Evolutionary conservation across 2,113 vertebrate species (phyloP), one percentile per base, ranked within the genome.

Genomic region (Odontesthes bonariensis): DNA sequence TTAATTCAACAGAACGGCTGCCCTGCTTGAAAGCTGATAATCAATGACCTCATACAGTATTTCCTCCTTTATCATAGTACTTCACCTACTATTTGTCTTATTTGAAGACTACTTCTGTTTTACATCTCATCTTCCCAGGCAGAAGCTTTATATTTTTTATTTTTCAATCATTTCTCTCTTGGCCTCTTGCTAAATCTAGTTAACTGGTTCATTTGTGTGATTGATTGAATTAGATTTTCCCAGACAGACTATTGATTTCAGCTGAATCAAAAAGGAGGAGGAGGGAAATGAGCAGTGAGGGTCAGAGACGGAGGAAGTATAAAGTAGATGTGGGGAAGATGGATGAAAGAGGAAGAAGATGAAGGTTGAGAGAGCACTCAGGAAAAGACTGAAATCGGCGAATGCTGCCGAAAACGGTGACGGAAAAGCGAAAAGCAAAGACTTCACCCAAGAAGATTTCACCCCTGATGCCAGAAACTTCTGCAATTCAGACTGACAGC

Each of bases 381-480:
- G 54, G 20, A 23, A 35, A 23, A 58, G 11, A 32, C 33, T 69
- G 53, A 23, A 52, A 53, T n/a, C 40, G 20, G 8, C 17, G 19
- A 47, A 47, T 42, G 23, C 35, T 33, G 67, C 66, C 57, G 55
- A 46, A 69, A 63, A 73, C 23, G 5, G 27, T 44, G 62, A 73
- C 23, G 63, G 44, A 49, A 65, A 58, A 32, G 19, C 33, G 62
- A 53, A 55, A 54, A 27, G 38, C 20, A 42, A 49, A 63, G 44
- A 59, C 20, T 71, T 63, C 72, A 63, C 76, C 59, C 67, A 55
- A n/a, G 64, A 76, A 69, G 72, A 77, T 32, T 77, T 80, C 72
- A 42, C 22, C 82, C 35, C 11, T 49, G 12, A 68, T 49, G 54
- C 51, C 73, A 47, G 49, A 71, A 76, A 76, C 16, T 69, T 73